Percentiles rank a stretch among this genome's conserved stretches.
Conservation (phyloP, 2,888 invertebrate genomes). For the Hyles lineata region DNA sequence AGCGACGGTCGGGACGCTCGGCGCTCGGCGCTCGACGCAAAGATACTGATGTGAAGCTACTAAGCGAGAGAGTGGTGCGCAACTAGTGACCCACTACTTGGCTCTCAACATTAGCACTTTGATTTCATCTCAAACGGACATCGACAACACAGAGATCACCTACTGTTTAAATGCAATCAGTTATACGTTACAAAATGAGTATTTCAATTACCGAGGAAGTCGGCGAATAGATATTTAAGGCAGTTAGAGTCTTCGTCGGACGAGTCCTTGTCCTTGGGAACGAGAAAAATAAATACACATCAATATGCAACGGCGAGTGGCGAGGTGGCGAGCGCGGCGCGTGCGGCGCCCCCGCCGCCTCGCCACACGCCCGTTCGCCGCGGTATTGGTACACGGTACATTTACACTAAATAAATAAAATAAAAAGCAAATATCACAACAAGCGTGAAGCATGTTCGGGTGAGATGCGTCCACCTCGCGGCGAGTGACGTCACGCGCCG, state of each 20-base stretch:
- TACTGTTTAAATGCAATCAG: constrained; percentile 62
- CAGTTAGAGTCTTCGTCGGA: constrained; percentile 87
- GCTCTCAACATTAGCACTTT: constrained; percentile 55
- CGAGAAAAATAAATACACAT: constrained; percentile 66
- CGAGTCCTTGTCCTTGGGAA: constrained; percentile 77
- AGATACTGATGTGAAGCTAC: constrained; percentile 30
- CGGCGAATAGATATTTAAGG: constrained; percentile 89
- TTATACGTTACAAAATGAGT: constrained; percentile 39
- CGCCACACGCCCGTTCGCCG: background rate
- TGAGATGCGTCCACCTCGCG: constrained; percentile 46
- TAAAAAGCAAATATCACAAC: constrained; percentile 82
- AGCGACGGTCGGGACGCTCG: constrained; percentile 31
- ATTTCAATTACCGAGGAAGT: constrained; percentile 86
- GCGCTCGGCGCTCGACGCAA: constrained; percentile 32
- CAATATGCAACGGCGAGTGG: constrained; percentile 38
- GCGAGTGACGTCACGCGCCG: constrained; percentile 33
- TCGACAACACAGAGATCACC: constrained; percentile 78
- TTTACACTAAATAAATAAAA: constrained; percentile 54
- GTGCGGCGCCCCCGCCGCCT: background rate
- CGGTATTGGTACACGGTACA: constrained; percentile 4
- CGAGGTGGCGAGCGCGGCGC: constrained; percentile 9
- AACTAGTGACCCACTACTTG: constrained; percentile 59
- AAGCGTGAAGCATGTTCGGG: constrained; percentile 72
- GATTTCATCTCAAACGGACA: constrained; percentile 67
- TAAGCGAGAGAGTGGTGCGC: constrained; percentile 49